Percentiles rank a stretch among this genome's conserved stretches.
Evolutionary conservation across 2,888 invertebrate genomes (phyloP).

Genomic region (Formica aserva): DNA sequence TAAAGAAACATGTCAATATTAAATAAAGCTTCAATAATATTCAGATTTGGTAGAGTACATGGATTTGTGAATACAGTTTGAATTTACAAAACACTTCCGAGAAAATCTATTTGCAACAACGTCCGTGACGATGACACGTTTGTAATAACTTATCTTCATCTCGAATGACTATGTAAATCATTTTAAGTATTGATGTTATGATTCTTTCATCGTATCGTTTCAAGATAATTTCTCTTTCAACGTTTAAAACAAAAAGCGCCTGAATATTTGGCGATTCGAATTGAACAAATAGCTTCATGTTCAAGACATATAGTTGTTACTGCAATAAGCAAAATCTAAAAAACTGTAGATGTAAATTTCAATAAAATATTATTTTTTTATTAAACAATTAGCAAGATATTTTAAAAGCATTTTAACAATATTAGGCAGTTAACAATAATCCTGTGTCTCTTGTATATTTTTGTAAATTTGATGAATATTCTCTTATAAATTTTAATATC

Average conservation of each 20-base stretch:
- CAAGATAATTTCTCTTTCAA: background rate
- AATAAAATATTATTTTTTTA: background rate
- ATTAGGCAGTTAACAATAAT: background rate
- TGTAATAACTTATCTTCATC: background rate
- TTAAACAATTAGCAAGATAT: background rate
- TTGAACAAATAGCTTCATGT: background rate
- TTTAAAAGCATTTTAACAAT: background rate
- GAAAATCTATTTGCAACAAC: background rate
- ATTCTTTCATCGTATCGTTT: constrained; percentile 15
- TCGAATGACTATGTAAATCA: constrained; percentile 27
- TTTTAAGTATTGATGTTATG: background rate
- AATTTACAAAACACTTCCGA: background rate
- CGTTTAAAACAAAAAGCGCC: background rate
- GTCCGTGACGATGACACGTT: background rate
- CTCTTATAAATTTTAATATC: background rate
- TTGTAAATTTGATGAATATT: background rate
- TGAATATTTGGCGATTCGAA: background rate
- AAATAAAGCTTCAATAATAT: background rate
- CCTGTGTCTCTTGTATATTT: no score
- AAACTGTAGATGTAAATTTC: background rate
- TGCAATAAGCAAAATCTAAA: background rate
- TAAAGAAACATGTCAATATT: background rate
- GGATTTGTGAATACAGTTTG: background rate
- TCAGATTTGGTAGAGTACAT: background rate
- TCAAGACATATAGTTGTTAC: background rate